Evolutionary conservation across 2,888 invertebrate species (phyloP).

Genomic region (Cerastis rubricosa): DNA sequence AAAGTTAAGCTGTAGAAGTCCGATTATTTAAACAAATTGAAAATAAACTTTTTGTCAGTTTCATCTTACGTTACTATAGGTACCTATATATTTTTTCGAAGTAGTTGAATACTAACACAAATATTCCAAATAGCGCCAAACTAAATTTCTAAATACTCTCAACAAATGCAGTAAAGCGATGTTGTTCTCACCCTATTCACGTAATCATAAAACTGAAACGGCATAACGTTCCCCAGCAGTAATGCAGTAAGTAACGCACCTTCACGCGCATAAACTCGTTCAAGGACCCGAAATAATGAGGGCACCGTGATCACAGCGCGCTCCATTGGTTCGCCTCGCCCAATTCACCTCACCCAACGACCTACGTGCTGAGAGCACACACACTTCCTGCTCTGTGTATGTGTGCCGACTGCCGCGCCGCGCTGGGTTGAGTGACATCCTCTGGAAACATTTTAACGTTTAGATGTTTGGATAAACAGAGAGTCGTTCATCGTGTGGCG

Average conservation of each 20-base stretch:
- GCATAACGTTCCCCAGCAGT: constrained; percentile 54
- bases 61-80: constrained; percentile 9
- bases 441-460: constrained; percentile 27
- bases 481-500: constrained; percentile 94
- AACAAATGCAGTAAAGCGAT: constrained; percentile 45
- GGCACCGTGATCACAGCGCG: constrained; percentile 66
- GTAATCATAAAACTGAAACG: constrained; percentile 59
- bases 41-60: constrained; percentile 10
- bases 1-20: constrained; percentile 16
- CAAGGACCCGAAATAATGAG: constrained; percentile 78
- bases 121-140: constrained; percentile 26
- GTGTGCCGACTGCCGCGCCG: constrained; percentile 4
- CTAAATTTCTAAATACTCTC: constrained; percentile 42
- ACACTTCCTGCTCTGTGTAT: constrained; percentile 61
- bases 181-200: constrained; percentile 64
- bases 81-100: background rate
- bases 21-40: constrained; percentile 17
- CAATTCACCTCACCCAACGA: constrained; percentile 60
- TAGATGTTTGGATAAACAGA: constrained; percentile 87
- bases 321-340: constrained; percentile 66
- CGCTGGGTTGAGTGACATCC: constrained; percentile 39
- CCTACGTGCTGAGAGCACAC: constrained; percentile 50
- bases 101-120: constrained; percentile 16
- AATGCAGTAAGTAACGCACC: constrained; percentile 69
- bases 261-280: constrained; percentile 74